Evolutionary conservation across 2,888 invertebrate species (phyloP), one percentile per base, ranked within the genome.

Genomic region (Drosophila longiperda): DNA sequence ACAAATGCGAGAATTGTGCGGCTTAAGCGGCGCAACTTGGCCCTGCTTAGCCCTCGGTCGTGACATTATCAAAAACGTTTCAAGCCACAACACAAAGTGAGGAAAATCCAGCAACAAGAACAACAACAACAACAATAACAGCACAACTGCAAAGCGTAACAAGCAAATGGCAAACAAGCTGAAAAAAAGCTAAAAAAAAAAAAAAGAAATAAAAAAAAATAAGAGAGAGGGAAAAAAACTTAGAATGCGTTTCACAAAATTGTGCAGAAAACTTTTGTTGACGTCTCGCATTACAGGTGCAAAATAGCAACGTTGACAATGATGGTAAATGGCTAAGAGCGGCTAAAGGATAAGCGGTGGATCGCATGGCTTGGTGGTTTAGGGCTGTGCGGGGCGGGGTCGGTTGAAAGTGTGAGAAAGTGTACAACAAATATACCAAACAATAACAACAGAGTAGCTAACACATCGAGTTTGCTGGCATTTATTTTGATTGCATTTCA

Each of bases 201-300:
- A 26, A 26, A 26, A 26, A n/a, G n/a, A n/a, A n/a, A n/a, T n/a
- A 26, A 29, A 26, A 26, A 26, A 26, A 26, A 6, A 29, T 29
- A 29, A 17, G 29, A 54, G 29, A 15, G 32, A 8, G 34, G 9
- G 52, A 23, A 36, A 36, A 36, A 36, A 53, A 38, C 53, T 52
- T 65, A 48, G 72, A 72, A 75, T 80, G 79, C 82, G 76, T 78
- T 81, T 60, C 73, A 71, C 73, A 76, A 81, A 80, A 80, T 71
- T 75, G 75, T 81, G 73, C 54, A 78, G 78, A 79, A 76, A 75
- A 75, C 59, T 80, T 81, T 81, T 81, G 78, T 81, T 81, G 76
- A 76, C 82, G 73, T 73, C 82, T 78, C 76, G 76, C 66, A 78
- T 81, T 78, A 82, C 81, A 81, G 81, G 78, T 78, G 73, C 82